Evolutionary conservation across 2,113 vertebrate genomes (phyloP).

Genomic region (Corvus hawaiiensis): DNA sequence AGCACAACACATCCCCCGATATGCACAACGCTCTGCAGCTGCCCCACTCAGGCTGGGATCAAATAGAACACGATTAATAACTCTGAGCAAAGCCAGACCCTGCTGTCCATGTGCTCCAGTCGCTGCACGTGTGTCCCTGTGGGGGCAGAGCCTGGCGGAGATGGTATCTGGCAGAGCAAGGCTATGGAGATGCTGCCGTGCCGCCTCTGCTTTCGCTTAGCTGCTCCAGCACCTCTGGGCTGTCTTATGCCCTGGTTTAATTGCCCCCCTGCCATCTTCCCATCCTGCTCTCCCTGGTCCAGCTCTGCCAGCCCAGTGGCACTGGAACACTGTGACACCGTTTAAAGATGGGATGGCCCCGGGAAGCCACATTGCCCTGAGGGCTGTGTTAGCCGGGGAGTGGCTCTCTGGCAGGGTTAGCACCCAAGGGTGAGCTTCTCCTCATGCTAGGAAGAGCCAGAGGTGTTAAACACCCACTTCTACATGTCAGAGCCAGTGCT

Average conservation of each 20-base stretch:
- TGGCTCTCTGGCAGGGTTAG: not conserved
- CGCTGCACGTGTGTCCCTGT: not conserved
- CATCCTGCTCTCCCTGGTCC: not conserved
- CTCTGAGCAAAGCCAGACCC: constrained; percentile 49
- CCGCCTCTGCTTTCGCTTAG: rapidly evolving
- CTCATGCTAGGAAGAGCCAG: rapidly evolving
- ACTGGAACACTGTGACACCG: rapidly evolving
- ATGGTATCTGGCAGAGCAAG: not conserved
- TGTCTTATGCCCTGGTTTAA: not conserved
- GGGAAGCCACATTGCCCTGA: not conserved
- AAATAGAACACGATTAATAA: not conserved
- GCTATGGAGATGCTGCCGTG: not conserved
- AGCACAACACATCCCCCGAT: not conserved
- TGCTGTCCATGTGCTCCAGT: not conserved
- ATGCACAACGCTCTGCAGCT: not conserved
- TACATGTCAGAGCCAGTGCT: not conserved
- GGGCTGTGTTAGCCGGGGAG: not conserved
- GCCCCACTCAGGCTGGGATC: not conserved
- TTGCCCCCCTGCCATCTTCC: not conserved
- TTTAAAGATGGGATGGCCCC: not conserved
- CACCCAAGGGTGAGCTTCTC: not conserved
- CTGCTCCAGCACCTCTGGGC: not conserved
- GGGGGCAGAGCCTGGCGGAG: not conserved
- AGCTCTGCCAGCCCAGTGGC: not conserved
- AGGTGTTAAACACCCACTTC: not conserved